Conservation (phyloP, 64 coral and sea anemone genomes). For the Montipora sp. region DNA sequence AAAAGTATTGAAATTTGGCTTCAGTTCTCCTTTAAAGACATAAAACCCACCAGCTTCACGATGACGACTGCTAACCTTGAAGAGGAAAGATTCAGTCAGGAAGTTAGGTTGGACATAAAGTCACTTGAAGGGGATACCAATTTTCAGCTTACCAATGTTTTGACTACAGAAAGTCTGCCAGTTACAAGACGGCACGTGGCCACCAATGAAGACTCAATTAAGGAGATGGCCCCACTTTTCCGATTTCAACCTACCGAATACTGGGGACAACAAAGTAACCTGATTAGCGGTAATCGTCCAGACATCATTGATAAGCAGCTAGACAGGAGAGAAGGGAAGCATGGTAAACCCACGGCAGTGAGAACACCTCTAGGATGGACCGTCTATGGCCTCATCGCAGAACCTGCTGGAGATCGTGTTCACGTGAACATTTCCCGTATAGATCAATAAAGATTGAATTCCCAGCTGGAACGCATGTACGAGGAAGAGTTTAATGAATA, state of each 20-base stretch:
- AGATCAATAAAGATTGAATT: background rate
- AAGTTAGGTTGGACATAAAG: conserved; percentile 50
- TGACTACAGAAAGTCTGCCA: conserved; percentile 45
- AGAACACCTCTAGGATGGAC: conserved; percentile 44
- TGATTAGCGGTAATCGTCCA: background rate
- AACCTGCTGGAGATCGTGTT: background rate
- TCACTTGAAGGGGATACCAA: conserved; percentile 38
- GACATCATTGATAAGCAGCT: background rate
- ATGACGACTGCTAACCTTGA: background rate
- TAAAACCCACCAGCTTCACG: background rate
- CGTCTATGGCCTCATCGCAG: conserved; percentile 57
- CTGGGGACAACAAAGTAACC: background rate
- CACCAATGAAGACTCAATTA: background rate
- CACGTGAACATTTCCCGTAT: background rate
- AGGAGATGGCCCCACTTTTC: background rate
- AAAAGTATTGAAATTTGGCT: too few relatives aligned
- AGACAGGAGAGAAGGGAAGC: background rate
- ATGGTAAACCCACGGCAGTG: background rate
- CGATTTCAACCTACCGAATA: background rate
- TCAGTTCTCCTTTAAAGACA: background rate
- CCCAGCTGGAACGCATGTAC: background rate
- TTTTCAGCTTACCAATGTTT: conserved; percentile 51
- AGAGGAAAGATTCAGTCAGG: background rate
- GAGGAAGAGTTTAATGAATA: background rate
- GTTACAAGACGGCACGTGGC: background rate